phyloP scores from a whole-genome alignment of 2,113 vertebrate species.

The Sinocyclocheilus anophthalmus region DNA sequence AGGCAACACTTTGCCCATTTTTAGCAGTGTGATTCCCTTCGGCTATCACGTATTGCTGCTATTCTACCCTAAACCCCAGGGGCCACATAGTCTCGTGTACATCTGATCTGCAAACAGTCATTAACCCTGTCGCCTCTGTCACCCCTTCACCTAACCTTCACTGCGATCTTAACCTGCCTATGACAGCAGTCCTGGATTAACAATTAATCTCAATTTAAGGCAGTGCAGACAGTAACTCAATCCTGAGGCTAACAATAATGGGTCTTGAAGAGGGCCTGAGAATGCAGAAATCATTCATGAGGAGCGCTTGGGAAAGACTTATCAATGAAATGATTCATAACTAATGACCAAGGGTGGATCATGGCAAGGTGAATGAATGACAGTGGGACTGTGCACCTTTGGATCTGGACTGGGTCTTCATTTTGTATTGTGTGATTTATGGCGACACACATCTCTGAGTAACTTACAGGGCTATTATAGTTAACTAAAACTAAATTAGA shows the following conservation, averaged over 20 bases:
- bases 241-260: constrained; percentile 34
- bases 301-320: constrained; percentile 11
- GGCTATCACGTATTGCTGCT: constrained; percentile 32
- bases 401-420: neutral
- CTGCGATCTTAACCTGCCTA: constrained; percentile 46
- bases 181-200: constrained; percentile 43
- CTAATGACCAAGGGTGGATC: constrained; percentile 31
- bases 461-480: too few relatives aligned
- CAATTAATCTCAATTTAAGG: constrained; percentile 50
- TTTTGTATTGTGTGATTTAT: neutral
- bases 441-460: neutral
- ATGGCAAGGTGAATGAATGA: neutral
- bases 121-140: constrained; percentile 40
- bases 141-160: constrained; percentile 47
- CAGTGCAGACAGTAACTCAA: constrained; percentile 30
- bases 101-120: constrained; percentile 52
- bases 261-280: constrained; percentile 30
- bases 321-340: constrained; percentile 43
- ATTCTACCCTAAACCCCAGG: constrained; percentile 39
- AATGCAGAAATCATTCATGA: constrained; percentile 52
- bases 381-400: neutral
- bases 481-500: too few relatives aligned
- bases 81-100: constrained; percentile 5
- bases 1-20: constrained; percentile 61
- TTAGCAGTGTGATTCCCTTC: constrained; percentile 60